Percentiles rank a stretch among this genome's conserved stretches.
Evolutionary conservation across 2,888 invertebrate genomes (phyloP).

Genomic region (Chironomus tentans): DNA sequence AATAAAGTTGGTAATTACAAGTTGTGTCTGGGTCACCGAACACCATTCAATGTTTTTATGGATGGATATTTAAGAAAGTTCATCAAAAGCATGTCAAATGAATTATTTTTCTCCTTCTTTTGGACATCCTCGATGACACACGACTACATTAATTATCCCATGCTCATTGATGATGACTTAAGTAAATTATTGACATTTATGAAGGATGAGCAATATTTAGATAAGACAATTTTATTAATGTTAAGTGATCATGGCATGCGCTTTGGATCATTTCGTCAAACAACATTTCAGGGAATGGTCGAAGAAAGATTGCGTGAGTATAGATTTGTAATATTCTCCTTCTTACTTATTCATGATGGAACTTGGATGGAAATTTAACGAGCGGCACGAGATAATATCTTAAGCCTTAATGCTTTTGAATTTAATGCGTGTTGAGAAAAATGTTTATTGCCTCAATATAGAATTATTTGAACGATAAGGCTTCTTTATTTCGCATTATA

Average conservation of each 20-base stretch:
- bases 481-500: too few species aligned
- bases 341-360: too few species aligned
- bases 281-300: constrained; percentile 74
- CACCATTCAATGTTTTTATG: constrained; percentile 56
- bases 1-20: constrained; percentile 52
- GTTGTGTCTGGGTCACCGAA: constrained; percentile 60
- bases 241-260: constrained; percentile 87
- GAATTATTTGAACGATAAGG: too few species aligned
- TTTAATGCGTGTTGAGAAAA: not conserved
- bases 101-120: constrained; percentile 69
- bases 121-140: constrained; percentile 80
- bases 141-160: constrained; percentile 71
- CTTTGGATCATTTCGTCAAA: constrained; percentile 67
- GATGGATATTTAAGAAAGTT: constrained; percentile 62
- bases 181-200: constrained; percentile 49
- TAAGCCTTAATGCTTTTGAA: not conserved
- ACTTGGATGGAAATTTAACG: too few species aligned
- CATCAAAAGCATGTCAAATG: constrained; percentile 47
- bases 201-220: constrained; percentile 46
- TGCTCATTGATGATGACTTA: constrained; percentile 60
- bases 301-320: constrained; percentile 61
- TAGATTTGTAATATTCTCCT: not conserved
- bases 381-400: too few species aligned
- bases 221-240: constrained; percentile 59
- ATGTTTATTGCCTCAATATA: too few species aligned